Base-by-base conservation (phyloP, 2,888 invertebrate genomes). In the Platypus cylindrus region DNA sequence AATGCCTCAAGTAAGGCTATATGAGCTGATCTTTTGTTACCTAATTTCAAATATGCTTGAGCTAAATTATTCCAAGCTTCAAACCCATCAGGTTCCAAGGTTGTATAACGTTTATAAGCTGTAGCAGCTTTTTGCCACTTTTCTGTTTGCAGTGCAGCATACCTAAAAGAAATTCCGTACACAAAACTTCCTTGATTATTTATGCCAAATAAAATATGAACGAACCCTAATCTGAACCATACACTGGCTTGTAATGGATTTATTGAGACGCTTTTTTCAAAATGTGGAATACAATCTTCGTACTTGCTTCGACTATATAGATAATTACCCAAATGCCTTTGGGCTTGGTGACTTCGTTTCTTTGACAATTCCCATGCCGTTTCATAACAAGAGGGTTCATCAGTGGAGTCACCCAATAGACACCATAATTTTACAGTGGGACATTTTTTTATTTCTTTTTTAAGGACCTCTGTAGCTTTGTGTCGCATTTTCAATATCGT, bases 31-130 rank as follows among this genome's bases (percentile, higher is more conserved):
- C 71, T 67, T 63, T 89, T 91, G 54, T 95, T 82, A 0, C 84
- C 82, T 34, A 84, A 66, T 52, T 85, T 81, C 5, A 93, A 78
- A 49, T 94, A 89, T 3, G 89, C 87, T 54, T 94, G 90, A 9
- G 93, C 90, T 38, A 98, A 66, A 60, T 98, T 98, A 62, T 93
- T 97, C 98, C 97, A 98, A 0, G 91, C 91, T 63, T 97, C 94
- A 59, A 89, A 95, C 34, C 84, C 83, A 62, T 80, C 66, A 0
- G 79, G 80, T 49, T 94, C 91, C n/a, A 95, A 65, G 45, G 75
- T 75, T 11, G 90, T 86, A 56, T 89, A 91, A 31, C 44, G 73
- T 28, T 86, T 71, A 59, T 94, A 95, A 0, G 89, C 86, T 17
- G 71, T 75, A 0, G 84, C 87, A 0, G 90, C 83, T 8, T 75